phyloP scores from a whole-genome alignment of 2,797 vertebrate genomes.

The Antrozous pallidus region DNA sequence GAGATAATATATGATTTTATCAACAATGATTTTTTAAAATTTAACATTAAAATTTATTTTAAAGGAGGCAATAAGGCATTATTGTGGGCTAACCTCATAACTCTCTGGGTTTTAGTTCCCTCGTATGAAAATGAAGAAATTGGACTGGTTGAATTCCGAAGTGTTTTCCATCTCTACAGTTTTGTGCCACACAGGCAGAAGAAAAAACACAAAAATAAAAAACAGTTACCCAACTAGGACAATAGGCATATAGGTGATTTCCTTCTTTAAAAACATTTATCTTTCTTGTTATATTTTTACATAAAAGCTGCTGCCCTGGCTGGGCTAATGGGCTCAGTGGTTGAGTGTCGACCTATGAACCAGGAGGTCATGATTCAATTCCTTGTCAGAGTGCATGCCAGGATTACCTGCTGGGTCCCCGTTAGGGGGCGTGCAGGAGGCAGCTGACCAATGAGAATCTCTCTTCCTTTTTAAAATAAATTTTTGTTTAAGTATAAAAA shows the following conservation, averaged over 20 bases:
- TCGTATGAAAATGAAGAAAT: slow-evolving; percentile 40
- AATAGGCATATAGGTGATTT: not conserved
- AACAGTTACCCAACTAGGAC: not conserved
- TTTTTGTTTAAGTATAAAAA: too few species aligned
- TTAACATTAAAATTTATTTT: not conserved
- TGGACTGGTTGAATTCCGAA: slow-evolving; percentile 1
- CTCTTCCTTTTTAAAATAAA: too few species aligned
- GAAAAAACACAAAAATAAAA: slow-evolving; percentile 11
- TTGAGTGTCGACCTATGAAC: not conserved
- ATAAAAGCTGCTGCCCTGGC: not conserved
- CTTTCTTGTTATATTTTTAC: not conserved
- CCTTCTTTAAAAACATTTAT: not conserved
- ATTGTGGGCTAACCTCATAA: not conserved
- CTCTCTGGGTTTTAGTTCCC: not conserved
- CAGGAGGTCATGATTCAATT: too few species aligned
- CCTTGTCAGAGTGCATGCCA: too few species aligned
- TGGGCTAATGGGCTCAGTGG: not conserved
- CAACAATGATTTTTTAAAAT: not conserved
- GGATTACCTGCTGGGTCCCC: too few species aligned
- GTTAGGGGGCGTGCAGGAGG: too few species aligned
- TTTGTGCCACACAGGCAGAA: not conserved
- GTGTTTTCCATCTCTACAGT: slow-evolving; percentile 1
- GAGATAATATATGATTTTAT: not conserved
- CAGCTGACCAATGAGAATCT: too few species aligned
- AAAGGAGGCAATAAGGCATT: not conserved